phyloP scores from a whole-genome alignment of 2,797 vertebrate genomes.

The Discoglossus pictus region DNA sequence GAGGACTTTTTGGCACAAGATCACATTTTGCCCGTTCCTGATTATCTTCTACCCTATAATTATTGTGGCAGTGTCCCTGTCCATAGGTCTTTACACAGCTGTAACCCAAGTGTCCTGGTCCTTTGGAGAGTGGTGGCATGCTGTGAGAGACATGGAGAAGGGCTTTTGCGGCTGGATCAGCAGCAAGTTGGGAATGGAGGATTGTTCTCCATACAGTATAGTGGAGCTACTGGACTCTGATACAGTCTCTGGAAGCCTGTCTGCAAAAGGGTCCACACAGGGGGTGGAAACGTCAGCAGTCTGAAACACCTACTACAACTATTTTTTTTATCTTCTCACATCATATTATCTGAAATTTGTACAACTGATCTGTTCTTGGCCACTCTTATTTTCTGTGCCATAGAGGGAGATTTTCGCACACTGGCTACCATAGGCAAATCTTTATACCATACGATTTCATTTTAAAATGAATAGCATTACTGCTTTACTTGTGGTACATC shows the following conservation, averaged over 20 bases:
- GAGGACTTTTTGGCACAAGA: slow-evolving; percentile 98
- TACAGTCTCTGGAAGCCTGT: slow-evolving; percentile 86
- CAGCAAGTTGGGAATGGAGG: slow-evolving; percentile 92
- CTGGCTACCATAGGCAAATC: too few species aligned
- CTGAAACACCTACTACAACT: slow-evolving; percentile 62
- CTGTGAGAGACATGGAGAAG: slow-evolving; percentile 93
- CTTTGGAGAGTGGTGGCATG: slow-evolving; percentile 90
- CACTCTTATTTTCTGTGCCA: too few species aligned
- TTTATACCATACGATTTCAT: too few species aligned
- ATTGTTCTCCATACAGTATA: slow-evolving; percentile 95
- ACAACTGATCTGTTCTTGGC: too few species aligned
- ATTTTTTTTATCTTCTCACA: slow-evolving; percentile 53
- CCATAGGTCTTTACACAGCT: slow-evolving; percentile 86
- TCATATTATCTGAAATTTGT: too few species aligned
- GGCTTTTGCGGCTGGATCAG: slow-evolving; percentile 98
- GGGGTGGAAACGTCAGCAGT: slow-evolving; percentile 88
- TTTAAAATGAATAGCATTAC: too few species aligned
- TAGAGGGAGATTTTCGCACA: too few species aligned
- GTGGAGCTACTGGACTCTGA: slow-evolving; percentile 96
- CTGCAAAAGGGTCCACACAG: slow-evolving; percentile 79
- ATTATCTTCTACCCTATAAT: slow-evolving; percentile 96
- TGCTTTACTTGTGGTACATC: too few species aligned
- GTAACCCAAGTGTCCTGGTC: slow-evolving; percentile 95
- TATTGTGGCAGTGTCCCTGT: slow-evolving; percentile 88
- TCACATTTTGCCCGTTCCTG: slow-evolving; percentile 93